These are phyloP conservation scores for Operophtera brumata DNA, from an alignment of 2,888 invertebrate species.

Conservation along the genomic window DNA sequence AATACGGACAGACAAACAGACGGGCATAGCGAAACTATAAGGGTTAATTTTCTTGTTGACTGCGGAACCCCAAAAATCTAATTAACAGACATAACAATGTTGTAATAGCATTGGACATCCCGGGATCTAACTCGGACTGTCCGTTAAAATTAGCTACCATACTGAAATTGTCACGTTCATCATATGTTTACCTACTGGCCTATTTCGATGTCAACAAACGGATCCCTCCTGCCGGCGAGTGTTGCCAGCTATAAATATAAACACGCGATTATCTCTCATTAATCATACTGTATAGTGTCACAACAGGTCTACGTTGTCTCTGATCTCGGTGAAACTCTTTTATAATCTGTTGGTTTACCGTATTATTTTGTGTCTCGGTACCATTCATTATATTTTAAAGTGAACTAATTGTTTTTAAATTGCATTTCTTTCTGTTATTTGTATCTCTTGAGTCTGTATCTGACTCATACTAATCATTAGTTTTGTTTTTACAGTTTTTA, in stretches of 20 bases:
- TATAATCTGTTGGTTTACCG: conserved; percentile 37
- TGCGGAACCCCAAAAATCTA: too few species aligned
- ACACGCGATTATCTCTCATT: conserved; percentile 68
- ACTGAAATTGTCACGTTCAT: conserved; percentile 28
- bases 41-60: too few species aligned
- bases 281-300: conserved; percentile 72
- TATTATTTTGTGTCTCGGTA: conserved; percentile 4
- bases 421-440: conserved; percentile 37
- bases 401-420: conserved; percentile 57
- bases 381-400: conserved; percentile 18
- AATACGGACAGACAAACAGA: too few species aligned
- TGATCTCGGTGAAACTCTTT: conserved; percentile 53
- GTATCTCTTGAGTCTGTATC: neutral
- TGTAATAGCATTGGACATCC: conserved; percentile 7
- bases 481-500: too few species aligned
- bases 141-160: conserved; percentile 26
- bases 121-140: neutral
- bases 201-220: conserved; percentile 64
- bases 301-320: conserved; percentile 64
- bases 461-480: neutral
- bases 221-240: conserved; percentile 54
- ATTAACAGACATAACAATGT: neutral
- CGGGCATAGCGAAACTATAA: too few species aligned
- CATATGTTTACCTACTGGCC: conserved; percentile 54
- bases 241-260: conserved; percentile 62